These are phyloP conservation scores for Silurus asotus DNA, from an alignment of 2,113 vertebrate genomes.

Conservation along the genomic window DNA sequence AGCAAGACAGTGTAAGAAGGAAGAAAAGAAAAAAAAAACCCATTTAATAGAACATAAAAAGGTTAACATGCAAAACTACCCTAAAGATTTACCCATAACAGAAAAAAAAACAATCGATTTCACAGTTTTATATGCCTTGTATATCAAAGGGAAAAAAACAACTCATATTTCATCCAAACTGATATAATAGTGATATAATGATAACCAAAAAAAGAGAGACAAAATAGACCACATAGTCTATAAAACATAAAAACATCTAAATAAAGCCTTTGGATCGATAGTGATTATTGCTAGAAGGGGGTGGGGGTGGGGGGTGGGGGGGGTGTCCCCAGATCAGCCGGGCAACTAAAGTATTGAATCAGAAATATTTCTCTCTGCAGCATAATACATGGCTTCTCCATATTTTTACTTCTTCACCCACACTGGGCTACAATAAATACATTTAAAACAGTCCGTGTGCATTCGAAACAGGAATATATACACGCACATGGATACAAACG, in stretches of 20 bases:
- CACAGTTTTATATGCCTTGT: conserved; percentile 90
- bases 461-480: conserved; percentile 61
- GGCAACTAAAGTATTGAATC: conserved; percentile 55
- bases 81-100: conserved; percentile 90
- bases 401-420: conserved; percentile 71
- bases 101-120: conserved; percentile 86
- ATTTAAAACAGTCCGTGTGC: conserved; percentile 71
- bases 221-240: conserved; percentile 78
- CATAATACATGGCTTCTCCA: conserved; percentile 85
- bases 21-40: conserved; percentile 66
- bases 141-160: conserved; percentile 66
- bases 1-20: conserved; percentile 78
- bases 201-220: conserved; percentile 63
- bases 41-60: conserved; percentile 75
- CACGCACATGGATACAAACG: conserved; percentile 54
- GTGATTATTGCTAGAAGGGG: conserved; percentile 81
- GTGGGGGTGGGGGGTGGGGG: not conserved
- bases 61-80: conserved; percentile 93
- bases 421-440: conserved; percentile 83
- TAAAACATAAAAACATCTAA: conserved; percentile 78
- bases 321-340: conserved; percentile 68
- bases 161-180: conserved; percentile 78
- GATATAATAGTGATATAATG: conserved; percentile 60
- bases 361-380: conserved; percentile 71
- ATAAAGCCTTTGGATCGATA: conserved; percentile 94